Base-by-base conservation (phyloP, 2,113 vertebrate genomes). In the Pelobates fuscus region DNA sequence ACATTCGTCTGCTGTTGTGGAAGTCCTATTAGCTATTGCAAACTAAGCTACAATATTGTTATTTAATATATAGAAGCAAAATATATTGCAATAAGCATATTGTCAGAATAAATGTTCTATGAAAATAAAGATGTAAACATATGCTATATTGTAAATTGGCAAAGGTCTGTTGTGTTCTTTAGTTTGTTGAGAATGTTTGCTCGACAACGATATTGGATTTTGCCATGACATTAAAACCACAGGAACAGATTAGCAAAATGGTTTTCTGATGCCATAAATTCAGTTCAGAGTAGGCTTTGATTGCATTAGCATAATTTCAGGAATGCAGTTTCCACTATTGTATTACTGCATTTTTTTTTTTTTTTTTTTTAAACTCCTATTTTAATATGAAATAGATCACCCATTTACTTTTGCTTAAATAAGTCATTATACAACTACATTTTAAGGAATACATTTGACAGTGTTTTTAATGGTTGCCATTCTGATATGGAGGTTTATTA, bases 241-340 rank as follows among this genome's bases (percentile, higher is more conserved):
- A 66, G 46, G 41, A 74, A 74, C 25, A 52, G 61, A 43, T 72
- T 71, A 29, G 70, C 17, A 10, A 5, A 58, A 55, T 66, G 62
- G 64, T 74, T 74, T 74, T 52, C 26, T 55, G 29, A 65, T 73
- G 46, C 27, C 24, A 27, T 52, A 37, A 66, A 44, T 55, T 66
- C 54, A 54, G 71, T 54, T 72, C 44, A 64, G 30, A 65, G 46
- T 74, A 41, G 61, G 52, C 26, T 23, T 65, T 74, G 61, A 74
- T 74, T 74, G 71, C 71, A 74, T 74, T 74, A 74, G 24, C 71
- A 74, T 74, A 74, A 58, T 74, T 74, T 74, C 25, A 58, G 23
- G 25, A 74, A 66, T 29, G 17, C 27, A 27, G 23, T 66, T 57
- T 58, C n/a, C 8, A 58, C 59, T 54, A 60, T 60, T 66, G 37